Evolutionary conservation across 2,888 invertebrate genomes (phyloP), one percentile per base, ranked within the genome.

Genomic region (Dorcus hopei): DNA sequence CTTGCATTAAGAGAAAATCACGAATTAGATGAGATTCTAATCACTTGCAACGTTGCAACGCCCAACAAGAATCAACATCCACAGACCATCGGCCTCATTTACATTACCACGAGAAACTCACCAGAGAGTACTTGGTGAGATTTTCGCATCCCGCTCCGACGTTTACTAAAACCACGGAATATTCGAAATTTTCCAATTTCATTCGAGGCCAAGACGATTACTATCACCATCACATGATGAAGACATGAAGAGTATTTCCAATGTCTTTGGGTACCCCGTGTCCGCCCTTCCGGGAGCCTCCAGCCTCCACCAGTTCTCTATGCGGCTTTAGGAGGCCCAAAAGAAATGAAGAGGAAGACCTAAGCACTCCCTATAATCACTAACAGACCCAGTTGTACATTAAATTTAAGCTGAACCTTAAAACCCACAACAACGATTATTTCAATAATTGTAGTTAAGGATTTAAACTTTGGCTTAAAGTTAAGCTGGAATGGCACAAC

Each of bases 291-390:
- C 83, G 2, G 83, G 82, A 1, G 81, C 82, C 1, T 81, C 83
- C 0, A 1, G 81, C 82, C 1, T 81, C 83, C 0, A 80, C 82
- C 1, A 81, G 77, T 42, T 82, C 83, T 0, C 70, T 83, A 7
- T 73, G 77, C 57, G 76, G 79, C 39, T 76, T 76, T 54, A 62
- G 77, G 39, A 73, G 77, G 47, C 75, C 77, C 59, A 77, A 78
- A 3, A 75, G 79, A 45, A 81, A 83, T 19, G 81, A 83, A 52
- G 82, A 83, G 65, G 82, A 82, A 67, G 90, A 89, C 70, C 80
- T 88, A 49, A 88, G 89, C 73, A 86, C 87, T 0, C 88, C 89
- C 2, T 91, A 90, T 75, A 87, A 87, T 71, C 87, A 89, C 65
- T 90, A 90, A 14, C 1, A 14, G 14, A 14, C 14, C 14, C 14